Conservation (phyloP, 2,113 vertebrate species). For the Eudyptes chrysolophus region DNA sequence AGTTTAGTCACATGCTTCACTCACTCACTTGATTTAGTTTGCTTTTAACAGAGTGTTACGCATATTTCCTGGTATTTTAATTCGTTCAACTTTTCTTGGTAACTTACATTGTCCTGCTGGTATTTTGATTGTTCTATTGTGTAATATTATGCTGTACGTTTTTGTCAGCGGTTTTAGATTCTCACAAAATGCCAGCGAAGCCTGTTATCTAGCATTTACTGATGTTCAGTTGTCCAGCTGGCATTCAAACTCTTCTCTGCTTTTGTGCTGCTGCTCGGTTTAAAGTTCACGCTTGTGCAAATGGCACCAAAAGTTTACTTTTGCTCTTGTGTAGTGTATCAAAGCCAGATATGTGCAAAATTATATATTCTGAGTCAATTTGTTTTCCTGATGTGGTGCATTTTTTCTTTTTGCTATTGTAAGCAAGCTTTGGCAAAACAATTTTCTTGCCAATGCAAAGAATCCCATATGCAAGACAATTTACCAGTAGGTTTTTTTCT, state of each 20-base stretch:
- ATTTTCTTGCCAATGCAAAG: conserved; percentile 8
- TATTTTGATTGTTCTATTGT: not conserved
- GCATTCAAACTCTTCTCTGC: not conserved
- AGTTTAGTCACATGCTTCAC: not conserved
- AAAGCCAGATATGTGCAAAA: not conserved
- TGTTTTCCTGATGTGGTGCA: not conserved
- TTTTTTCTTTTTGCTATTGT: not conserved
- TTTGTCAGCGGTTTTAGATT: not conserved
- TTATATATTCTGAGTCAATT: not conserved
- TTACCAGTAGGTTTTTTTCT: not conserved
- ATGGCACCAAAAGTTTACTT: not conserved
- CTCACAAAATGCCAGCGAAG: not conserved
- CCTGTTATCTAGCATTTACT: not conserved
- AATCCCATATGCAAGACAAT: not conserved
- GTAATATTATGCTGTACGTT: not conserved
- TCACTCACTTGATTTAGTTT: not conserved
- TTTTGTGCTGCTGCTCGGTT: not conserved
- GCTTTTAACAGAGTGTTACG: not conserved
- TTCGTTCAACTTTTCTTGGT: not conserved
- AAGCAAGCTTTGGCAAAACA: conserved; percentile 9
- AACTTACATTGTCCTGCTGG: not conserved
- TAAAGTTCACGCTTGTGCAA: conserved; percentile 39
- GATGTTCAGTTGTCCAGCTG: not conserved
- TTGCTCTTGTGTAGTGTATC: not conserved
- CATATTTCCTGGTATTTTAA: not conserved